Conservation (phyloP, 2,113 vertebrate genomes). For the Amia ocellicauda region DNA sequence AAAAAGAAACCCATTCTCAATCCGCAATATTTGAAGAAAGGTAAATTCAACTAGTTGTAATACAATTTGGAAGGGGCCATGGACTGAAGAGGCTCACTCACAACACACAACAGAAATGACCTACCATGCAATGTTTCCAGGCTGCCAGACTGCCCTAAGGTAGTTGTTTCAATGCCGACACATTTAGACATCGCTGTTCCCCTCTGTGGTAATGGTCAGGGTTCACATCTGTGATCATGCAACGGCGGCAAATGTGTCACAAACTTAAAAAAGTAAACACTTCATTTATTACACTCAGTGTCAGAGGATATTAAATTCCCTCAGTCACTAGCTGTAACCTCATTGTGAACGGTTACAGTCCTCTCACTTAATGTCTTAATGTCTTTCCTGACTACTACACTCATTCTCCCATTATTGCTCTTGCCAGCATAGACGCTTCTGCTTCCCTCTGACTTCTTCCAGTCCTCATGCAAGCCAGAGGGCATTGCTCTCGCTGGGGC, state of each 20-base stretch:
- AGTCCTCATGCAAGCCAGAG: not conserved
- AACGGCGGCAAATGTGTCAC: too few relatives aligned
- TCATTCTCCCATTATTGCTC: not conserved
- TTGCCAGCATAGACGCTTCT: not conserved
- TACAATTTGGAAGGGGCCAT: too few relatives aligned
- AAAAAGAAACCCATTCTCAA: too few relatives aligned
- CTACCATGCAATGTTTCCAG: too few relatives aligned
- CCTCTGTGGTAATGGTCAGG: not conserved
- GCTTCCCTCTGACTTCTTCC: not conserved
- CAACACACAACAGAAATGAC: too few relatives aligned
- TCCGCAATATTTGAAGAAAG: too few relatives aligned
- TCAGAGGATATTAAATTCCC: constrained; percentile 33
- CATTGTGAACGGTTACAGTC: not conserved
- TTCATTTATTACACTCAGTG: constrained; percentile 38
- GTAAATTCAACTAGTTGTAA: too few relatives aligned
- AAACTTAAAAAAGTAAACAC: too few relatives aligned
- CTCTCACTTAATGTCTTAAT: not conserved
- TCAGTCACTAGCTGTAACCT: constrained; percentile 21
- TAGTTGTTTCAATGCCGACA: too few relatives aligned
- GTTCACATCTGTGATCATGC: not conserved
- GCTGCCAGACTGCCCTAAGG: too few relatives aligned
- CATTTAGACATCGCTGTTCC: too few relatives aligned
- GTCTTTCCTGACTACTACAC: not conserved
- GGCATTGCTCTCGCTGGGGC: not conserved
- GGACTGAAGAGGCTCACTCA: too few relatives aligned